These are phyloP conservation scores for Scaptomyza cyrtandrae DNA, from an alignment of 2,888 invertebrate genomes.

Conservation along the genomic window DNA sequence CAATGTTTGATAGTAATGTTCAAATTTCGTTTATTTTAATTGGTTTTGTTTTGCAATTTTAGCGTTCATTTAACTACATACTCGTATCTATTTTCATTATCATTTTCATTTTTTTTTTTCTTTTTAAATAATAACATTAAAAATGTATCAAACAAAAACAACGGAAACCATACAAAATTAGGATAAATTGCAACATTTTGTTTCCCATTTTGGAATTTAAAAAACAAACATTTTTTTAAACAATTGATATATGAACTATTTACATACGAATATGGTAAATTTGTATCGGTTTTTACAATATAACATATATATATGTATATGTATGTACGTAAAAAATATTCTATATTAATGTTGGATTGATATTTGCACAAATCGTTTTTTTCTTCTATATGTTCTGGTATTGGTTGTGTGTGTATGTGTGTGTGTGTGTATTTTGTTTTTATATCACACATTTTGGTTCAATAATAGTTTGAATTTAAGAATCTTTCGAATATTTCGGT, in stretches of 20 bases:
- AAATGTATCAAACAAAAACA: constrained; percentile 54
- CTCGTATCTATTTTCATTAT: constrained; percentile 55
- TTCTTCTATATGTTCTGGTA: constrained; percentile 44
- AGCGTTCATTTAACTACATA: constrained; percentile 75
- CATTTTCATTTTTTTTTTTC: constrained; percentile 51
- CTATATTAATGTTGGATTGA: constrained; percentile 68
- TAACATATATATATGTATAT: constrained; percentile 64
- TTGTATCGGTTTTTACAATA: constrained; percentile 64
- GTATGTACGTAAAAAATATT: constrained; percentile 67
- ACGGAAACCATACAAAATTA: constrained; percentile 52
- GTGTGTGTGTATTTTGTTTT: constrained; percentile 17
- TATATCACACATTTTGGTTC: constrained; percentile 55
- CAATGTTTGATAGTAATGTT: constrained; percentile 1
- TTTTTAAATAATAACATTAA: constrained; percentile 58
- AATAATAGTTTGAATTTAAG: constrained; percentile 44
- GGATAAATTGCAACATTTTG: constrained; percentile 31
- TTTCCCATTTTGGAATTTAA: constrained; percentile 20
- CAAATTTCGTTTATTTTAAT: constrained; percentile 50
- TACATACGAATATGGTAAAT: constrained; percentile 64
- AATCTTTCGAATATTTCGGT: constrained; percentile 51
- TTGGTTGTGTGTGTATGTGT: constrained; percentile 12
- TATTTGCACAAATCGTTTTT: constrained; percentile 62
- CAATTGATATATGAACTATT: constrained; percentile 62
- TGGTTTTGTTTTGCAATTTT: constrained; percentile 75
- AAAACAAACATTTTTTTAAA: constrained; percentile 34